Evolutionary conservation across 1,140 invertebrate genomes (phyloP), one percentile per base, ranked within the genome.

Genomic region (Callitettix versicolor): DNA sequence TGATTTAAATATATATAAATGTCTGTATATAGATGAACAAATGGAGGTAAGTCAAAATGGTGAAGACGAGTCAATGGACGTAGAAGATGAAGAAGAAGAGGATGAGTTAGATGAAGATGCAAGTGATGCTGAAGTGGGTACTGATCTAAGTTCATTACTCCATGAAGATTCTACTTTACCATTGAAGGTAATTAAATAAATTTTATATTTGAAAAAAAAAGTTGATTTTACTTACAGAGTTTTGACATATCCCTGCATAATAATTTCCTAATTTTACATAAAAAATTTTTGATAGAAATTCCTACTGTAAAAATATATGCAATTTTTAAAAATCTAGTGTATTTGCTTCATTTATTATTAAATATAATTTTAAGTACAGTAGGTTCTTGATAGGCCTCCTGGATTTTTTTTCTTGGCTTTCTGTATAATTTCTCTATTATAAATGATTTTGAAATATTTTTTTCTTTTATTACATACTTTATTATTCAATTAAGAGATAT

Each of bases 71-170:
- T 71, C 75, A 64, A 68, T 69, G 56, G 61, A 69, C 60, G 57
- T 64, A 58, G 65, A 65, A 61, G 63, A 64, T 64, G 62, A 68
- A 66, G 67, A 51, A 56, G 58, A 53, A 44, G 24, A 55, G 12
- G 26, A 40, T n/a, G 47, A 57, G 3, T 17, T 24, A 21, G 50
- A 40, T 40, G 38, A 52, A 20, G 38, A 40, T 5, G 12, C 20
- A 47, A 72, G 68, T 41, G 71, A 76, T 54, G 74, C 73, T 36
- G 73, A 75, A 52, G 67, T 76, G 24, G 76, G 76, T 36, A 58
- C 76, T 48, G 77, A 73, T 17, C 68, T 86, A 1, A 80, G 81
- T 63, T 78, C 79, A 58, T 69, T 86, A 21, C 62, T 86, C 2
- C 17, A 44, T 11, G 76, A 81, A 60, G 80, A 82, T 64, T 64